Evolutionary conservation across 2,113 vertebrate species (phyloP), one percentile per base, ranked within the genome.

Genomic region (Otis tarda): DNA sequence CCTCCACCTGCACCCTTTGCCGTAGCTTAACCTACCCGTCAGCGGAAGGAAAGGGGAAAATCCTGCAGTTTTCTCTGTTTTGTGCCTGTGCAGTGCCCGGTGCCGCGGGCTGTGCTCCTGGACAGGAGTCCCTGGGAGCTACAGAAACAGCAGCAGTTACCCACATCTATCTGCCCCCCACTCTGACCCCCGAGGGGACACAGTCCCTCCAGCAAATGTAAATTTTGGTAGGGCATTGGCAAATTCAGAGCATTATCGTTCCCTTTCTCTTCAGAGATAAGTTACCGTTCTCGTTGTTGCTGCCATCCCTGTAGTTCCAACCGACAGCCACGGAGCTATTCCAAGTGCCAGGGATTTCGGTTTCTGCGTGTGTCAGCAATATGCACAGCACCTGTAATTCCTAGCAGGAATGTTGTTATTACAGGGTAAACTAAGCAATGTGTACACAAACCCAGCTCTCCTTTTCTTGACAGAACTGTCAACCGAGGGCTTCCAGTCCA

Each of bases 291-390:
- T 43, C 6, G 5, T 1, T 12, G 30, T 30, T 52, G 39, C 12
- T 65, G 30, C 45, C 50, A 7, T 10, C 33, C 21, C 39, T 21
- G 1, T 0, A 30, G 18, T 22, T 65, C 60, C 25, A 7, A 5
- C 17, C 5, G 15, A 27, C 3, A 49, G 47, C n/a, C 55, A 6
- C 41, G 12, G 3, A 13, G n/a, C 77, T n/a, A 4, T 7, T 30
- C 53, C 16, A n/a, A 30, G 88, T 0, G 39, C 37, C 37, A 20
- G 57, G 12, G 10, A 21, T 39, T 67, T 19, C 79, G 12, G n/a
- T 1, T 0, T 1, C 1, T 16, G 3, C 3, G 21, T 21, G 23
- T 31, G 17, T 17, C 5, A 16, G 75, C 7, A 43, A 33, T 16
- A n/a, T 1, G 30, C 57, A 43, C 45, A 80, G 84, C 67, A 53